Evolutionary conservation across 2,888 invertebrate genomes (phyloP).

Genomic region (Melanargia galathea): DNA sequence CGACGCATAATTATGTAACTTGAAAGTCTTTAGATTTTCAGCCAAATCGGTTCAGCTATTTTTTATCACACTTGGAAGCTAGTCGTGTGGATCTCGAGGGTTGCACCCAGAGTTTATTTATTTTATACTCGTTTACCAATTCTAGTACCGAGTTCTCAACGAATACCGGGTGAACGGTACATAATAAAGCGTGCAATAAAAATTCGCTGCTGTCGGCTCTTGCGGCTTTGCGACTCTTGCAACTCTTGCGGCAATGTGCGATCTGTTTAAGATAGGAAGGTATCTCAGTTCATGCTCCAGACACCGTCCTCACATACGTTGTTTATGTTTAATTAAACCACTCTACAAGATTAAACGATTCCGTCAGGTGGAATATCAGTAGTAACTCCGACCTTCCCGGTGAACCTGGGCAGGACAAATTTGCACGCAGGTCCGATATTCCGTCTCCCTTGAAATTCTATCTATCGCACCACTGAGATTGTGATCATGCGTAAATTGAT

Average conservation of each 20-base stretch:
- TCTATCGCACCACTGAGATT: not conserved
- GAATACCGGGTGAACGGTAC: too few species aligned
- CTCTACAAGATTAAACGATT: constrained; percentile 40
- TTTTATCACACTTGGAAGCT: too few species aligned
- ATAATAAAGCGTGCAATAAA: too few species aligned
- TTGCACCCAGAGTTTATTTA: too few species aligned
- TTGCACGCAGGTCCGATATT: not conserved
- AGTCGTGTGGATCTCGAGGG: too few species aligned
- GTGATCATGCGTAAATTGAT: not conserved
- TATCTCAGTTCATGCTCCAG: constrained; percentile 33
- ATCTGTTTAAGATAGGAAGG: not conserved
- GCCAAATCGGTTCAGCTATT: too few species aligned
- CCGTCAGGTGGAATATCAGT: constrained; percentile 32
- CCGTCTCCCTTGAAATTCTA: not conserved
- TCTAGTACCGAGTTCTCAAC: too few species aligned
- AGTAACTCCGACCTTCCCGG: constrained; percentile 26
- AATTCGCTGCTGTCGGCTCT: not conserved
- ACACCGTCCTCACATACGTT: constrained; percentile 33
- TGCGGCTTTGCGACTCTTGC: not conserved
- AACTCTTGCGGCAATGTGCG: not conserved
- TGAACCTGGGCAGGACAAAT: constrained; percentile 4
- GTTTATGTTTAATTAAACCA: constrained; percentile 44
- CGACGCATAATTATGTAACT: too few species aligned
- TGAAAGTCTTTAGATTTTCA: too few species aligned
- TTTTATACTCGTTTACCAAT: too few species aligned